A percentile compares a stretch with the other conserved stretches of the same genome.
phyloP scores from a whole-genome alignment of 1,140 invertebrate species.

The Platyscapa corneri region DNA sequence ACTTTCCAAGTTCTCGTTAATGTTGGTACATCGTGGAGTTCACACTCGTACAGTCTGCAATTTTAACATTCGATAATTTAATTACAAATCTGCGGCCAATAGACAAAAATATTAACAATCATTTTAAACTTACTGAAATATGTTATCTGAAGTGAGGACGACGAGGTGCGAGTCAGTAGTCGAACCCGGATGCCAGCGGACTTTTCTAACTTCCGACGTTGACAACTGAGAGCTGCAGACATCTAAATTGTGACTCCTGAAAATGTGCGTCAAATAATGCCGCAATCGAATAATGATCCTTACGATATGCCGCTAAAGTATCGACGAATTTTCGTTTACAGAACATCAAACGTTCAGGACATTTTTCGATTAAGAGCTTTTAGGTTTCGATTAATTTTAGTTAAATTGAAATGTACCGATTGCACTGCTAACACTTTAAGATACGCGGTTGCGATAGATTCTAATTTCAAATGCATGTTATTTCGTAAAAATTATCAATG shows the following conservation, averaged over 20 bases:
- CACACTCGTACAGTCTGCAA: conserved; percentile 73
- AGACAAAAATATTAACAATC: no score
- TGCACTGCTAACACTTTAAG: no score
- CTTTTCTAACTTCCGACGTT: conserved; percentile 78
- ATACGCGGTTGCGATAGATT: no score
- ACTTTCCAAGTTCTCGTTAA: conserved; percentile 77
- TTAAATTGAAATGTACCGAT: no score
- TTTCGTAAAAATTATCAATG: no score
- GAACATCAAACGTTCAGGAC: no score
- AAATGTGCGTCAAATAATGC: conserved; percentile 55
- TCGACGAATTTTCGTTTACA: no score
- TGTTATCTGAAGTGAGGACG: conserved; percentile 88
- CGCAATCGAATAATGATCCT: no score
- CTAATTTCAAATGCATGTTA: no score
- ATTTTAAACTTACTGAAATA: conserved; percentile 78
- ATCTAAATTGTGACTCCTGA: conserved; percentile 78
- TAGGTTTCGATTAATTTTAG: no score
- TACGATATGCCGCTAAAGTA: no score
- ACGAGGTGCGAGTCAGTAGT: conserved; percentile 83
- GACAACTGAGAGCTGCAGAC: conserved; percentile 75
- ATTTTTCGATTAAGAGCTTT: no score
- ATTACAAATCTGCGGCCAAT: neutral
- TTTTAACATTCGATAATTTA: neutral
- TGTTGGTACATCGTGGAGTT: conserved; percentile 64
- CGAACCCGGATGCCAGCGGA: conserved; percentile 89